Evolutionary conservation across 2,113 vertebrate genomes (phyloP), one percentile per base, ranked within the genome.

Genomic region (Oncorhynchus keta): DNA sequence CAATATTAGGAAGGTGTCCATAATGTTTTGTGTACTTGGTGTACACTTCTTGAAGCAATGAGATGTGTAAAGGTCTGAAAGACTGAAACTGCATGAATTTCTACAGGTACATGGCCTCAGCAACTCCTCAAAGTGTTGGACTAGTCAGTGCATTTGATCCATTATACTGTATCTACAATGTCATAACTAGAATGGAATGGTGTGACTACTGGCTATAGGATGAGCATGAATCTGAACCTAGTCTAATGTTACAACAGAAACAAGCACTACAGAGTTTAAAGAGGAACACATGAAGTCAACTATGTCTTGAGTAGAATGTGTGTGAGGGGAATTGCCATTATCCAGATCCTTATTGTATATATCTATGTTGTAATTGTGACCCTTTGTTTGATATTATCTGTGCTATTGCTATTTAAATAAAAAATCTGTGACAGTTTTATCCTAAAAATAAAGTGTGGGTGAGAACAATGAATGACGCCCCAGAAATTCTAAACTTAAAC

Each of bases 341-440:
- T 24, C n/a, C 68, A 55, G n/a, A 71, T 8, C 70, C 28, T n/a
- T 75, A 79, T 48, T 57, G 26, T 59, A 35, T 35, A 1, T 85
- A 11, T 77, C 68, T 72, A 57, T 73, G 39, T 68, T 72, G 69
- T 78, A 74, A 70, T 62, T 81, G 81, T 85, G 83, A 75, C 39
- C 2, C 11, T 20, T 18, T 45, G 32, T n/a, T 66, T 68, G 39
- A 45, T 6, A 45, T 45, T 20, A 7, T 70, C 64, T 57, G 55
- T 57, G 68, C 68, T 57, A 18, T 76, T 16, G 30, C 32, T 72
- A 6, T 81, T 7, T 73, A 75, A 77, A 14, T 55, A 71, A 0
- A 1, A 22, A 80, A 45, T 45, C 65, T 57, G 1, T 67, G 12
- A 73, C 35, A 61, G 78, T 77, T 39, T 16, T 12, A 32, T 78